Base-by-base conservation (phyloP, 2,888 invertebrate species). In the Dicyrtomina minuta region DNA sequence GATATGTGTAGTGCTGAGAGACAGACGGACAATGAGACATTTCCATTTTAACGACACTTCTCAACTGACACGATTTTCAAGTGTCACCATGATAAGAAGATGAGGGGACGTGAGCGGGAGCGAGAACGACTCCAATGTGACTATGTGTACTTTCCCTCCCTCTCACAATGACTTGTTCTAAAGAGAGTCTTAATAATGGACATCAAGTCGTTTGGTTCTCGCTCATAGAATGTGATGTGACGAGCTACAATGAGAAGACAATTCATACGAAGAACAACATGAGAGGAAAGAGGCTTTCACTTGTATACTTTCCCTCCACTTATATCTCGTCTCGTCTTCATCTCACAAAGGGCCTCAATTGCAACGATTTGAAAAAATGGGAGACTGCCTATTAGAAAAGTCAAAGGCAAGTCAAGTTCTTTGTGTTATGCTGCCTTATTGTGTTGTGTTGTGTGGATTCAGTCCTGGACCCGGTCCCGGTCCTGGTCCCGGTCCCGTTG, bases 1-100 rank as follows among this genome's bases (percentile, higher is more conserved):
- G 17, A 46, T 15, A 46, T 56, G n/a, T 8, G n/a, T 10, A 56
- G 15, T n/a, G 17, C 33, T 10, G 1, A n/a, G 56, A 56, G 15
- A 26, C 20, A 27, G 27, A 27, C 3, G 24, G 62, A 62, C 62
- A 62, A 62, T 62, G 62, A 62, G 62, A 62, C 62, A 62, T 62
- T 62, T 62, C 62, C 62, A 62, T 62, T 62, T 62, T 51, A 62
- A 62, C 49, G 62, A 44, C 49, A 49, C 49, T 44, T 20, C 44
- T 62, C 62, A 27, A 27, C 33, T 56, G 33, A 56, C 27, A 56
- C 33, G 56, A 39, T 56, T 56, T 27, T 56, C 56, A 56, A 56
- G 56, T 56, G 53, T 27, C 33, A 27, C 33, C 27, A 12, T n/a
- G 20, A 26, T 3, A 39, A 56, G n/a, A 56, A 55, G 20, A n/a